Conservation (phyloP, 2,797 vertebrate species). For the Psittacula echo region DNA sequence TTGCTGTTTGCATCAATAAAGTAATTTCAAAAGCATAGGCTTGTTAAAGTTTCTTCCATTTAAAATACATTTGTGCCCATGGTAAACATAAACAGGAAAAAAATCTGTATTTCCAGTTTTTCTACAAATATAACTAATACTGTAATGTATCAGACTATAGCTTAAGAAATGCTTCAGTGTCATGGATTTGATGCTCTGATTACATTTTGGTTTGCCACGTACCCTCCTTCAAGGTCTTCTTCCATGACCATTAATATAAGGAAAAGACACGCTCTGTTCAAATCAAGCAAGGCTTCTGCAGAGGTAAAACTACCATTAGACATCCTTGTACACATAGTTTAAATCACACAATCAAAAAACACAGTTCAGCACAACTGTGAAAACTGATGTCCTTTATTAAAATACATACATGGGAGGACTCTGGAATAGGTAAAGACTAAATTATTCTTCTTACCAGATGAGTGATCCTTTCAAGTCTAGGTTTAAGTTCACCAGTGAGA, state of each 20-base stretch:
- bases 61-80: neutral
- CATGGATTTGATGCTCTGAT: constrained; percentile 16
- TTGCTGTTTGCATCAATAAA: neutral
- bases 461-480: constrained; percentile 65
- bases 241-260: neutral
- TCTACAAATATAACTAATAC: neutral
- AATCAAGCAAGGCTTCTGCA: neutral
- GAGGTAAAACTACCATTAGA: constrained; percentile 24
- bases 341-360: constrained; percentile 49
- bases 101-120: neutral
- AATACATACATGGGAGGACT: constrained; percentile 14
- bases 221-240: constrained; percentile 52
- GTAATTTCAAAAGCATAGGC: neutral
- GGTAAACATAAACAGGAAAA: neutral
- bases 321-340: neutral
- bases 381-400: constrained; percentile 69
- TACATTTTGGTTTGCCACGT: neutral
- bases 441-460: constrained; percentile 60
- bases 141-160: neutral
- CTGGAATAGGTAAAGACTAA: constrained; percentile 44
- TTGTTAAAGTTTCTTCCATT: neutral
- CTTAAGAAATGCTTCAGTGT: neutral
- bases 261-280: neutral
- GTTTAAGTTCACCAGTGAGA: constrained; percentile 47
- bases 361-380: constrained; percentile 48